These are phyloP conservation scores for Melanotaenia trifasciata DNA, from an alignment of 2,797 vertebrate genomes.

Conservation along the genomic window DNA sequence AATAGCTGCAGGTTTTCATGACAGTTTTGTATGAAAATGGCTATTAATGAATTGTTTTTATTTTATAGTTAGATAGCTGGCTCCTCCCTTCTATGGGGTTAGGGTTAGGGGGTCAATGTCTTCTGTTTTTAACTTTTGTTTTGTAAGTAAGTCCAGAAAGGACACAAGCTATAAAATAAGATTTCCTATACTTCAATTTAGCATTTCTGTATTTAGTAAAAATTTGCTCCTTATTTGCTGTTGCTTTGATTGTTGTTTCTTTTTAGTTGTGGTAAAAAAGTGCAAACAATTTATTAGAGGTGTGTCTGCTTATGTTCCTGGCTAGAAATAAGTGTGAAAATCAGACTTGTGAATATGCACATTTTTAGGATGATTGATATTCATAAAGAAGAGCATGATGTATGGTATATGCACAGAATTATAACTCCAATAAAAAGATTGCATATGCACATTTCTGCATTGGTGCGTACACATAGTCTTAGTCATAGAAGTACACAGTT, in stretches of 20 bases:
- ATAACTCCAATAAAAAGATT: background rate
- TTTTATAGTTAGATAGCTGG: background rate
- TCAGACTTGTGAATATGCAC: background rate
- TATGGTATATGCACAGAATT: background rate
- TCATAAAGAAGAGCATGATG: background rate
- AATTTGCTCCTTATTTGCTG: background rate
- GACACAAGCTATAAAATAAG: background rate
- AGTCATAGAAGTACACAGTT: background rate
- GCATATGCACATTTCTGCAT: background rate
- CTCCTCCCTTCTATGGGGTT: background rate
- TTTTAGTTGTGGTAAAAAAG: background rate
- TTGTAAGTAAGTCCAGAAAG: background rate
- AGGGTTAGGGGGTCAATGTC: too few species aligned
- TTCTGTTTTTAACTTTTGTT: background rate
- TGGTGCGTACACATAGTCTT: background rate
- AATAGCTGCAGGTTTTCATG: background rate
- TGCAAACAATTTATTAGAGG: background rate
- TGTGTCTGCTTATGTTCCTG: background rate
- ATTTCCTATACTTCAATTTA: background rate
- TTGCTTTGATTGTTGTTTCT: background rate
- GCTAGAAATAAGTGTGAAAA: background rate
- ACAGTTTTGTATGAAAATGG: background rate
- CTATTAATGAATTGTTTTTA: background rate
- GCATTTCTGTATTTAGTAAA: background rate
- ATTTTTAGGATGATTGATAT: background rate